A percentile compares a stretch with the other conserved stretches of the same genome.
These are phyloP conservation scores for Strix occidentalis DNA, from an alignment of 2,797 vertebrate species.

Conservation along the genomic window DNA sequence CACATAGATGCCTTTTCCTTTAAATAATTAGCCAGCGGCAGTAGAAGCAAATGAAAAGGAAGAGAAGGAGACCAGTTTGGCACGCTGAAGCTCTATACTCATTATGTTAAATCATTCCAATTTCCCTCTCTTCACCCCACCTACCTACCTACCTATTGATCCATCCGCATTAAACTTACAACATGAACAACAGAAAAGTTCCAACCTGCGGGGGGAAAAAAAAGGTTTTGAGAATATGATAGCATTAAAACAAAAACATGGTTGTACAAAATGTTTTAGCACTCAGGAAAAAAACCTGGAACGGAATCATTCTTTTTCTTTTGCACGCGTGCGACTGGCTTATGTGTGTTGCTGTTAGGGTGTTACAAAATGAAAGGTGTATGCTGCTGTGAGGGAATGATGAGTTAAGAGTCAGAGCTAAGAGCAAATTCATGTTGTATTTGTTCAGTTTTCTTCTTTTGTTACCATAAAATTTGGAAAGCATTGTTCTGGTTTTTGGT, in stretches of 20 bases:
- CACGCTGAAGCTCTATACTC: conserved; percentile 23
- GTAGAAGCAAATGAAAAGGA: conserved; percentile 37
- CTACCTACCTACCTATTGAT: conserved; percentile 37
- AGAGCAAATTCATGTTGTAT: neutral
- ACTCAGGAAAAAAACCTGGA: neutral
- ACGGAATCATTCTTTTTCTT: conserved; percentile 23
- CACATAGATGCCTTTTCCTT: conserved; percentile 60
- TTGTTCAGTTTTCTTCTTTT: conserved; percentile 17
- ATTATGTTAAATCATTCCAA: conserved; percentile 26
- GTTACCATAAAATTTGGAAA: neutral
- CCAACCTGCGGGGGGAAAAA: neutral
- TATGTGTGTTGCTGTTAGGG: conserved; percentile 38
- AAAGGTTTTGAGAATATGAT: conserved; percentile 60
- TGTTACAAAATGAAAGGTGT: conserved; percentile 64
- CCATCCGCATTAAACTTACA: conserved; percentile 26
- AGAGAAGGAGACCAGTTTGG: conserved; percentile 34
- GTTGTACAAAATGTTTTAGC: conserved; percentile 41
- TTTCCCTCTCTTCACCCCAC: conserved; percentile 26
- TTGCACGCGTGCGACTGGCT: conserved; percentile 14
- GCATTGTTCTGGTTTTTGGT: neutral
- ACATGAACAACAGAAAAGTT: neutral
- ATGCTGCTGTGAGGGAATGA: conserved; percentile 32
- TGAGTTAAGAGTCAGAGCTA: conserved; percentile 23
- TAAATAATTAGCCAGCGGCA: conserved; percentile 64
- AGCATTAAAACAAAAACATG: conserved; percentile 44